Conservation (phyloP, 2,888 invertebrate genomes). For the Criorhina ranunculi region DNA sequence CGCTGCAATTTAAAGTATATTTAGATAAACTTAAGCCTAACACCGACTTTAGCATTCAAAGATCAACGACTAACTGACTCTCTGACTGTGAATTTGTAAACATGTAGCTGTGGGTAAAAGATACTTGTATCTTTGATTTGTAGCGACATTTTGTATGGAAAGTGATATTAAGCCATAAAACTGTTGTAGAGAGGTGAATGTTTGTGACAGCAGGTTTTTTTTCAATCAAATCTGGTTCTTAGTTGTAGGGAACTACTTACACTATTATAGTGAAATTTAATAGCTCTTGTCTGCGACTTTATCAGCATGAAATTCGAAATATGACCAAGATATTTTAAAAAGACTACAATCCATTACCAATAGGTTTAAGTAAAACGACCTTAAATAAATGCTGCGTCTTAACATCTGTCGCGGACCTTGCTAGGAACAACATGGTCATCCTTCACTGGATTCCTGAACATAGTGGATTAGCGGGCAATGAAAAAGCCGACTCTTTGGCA, state of each 20-base stretch:
- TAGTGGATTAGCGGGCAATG: too few relatives aligned
- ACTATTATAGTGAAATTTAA: too few relatives aligned
- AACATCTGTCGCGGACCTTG: too few relatives aligned
- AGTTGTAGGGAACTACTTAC: not conserved
- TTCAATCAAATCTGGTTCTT: constrained; percentile 4
- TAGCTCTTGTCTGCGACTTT: too few relatives aligned
- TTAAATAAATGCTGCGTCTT: too few relatives aligned
- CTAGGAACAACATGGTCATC: too few relatives aligned
- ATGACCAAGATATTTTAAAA: too few relatives aligned
- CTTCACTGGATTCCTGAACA: too few relatives aligned
- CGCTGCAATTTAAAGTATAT: constrained; percentile 1
- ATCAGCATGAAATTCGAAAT: too few relatives aligned
- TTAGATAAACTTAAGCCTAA: constrained; percentile 1
- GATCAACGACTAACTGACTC: constrained; percentile 25
- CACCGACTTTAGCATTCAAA: constrained; percentile 18
- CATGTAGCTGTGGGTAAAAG: not conserved
- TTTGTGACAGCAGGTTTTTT: constrained; percentile 15
- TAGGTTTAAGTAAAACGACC: too few relatives aligned
- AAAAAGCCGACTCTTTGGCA: too few relatives aligned
- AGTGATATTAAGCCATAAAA: constrained; percentile 4
- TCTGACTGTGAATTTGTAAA: constrained; percentile 2
- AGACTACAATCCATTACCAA: too few relatives aligned
- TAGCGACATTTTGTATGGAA: constrained; percentile 7
- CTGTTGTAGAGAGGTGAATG: not conserved
- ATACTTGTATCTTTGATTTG: constrained; percentile 11